Conservation (phyloP, 2,797 vertebrate species). For the Harpagifer antarcticus region DNA sequence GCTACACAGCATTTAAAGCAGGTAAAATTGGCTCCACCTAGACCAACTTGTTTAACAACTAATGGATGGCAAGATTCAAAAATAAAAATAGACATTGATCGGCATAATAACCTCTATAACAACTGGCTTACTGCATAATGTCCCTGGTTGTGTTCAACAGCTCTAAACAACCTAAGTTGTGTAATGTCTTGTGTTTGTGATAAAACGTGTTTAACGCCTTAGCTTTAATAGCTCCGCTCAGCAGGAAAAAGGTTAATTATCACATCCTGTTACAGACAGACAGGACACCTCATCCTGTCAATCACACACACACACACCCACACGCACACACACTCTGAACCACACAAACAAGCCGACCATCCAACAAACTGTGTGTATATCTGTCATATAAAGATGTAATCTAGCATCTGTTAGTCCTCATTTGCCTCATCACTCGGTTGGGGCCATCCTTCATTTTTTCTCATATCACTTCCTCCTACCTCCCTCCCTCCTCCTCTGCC, state of each 20-base stretch:
- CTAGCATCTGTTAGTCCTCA: slow-evolving; percentile 68
- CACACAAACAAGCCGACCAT: slow-evolving; percentile 57
- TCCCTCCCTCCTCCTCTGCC: slow-evolving; percentile 4
- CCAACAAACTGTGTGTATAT: slow-evolving; percentile 51
- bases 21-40: background rate
- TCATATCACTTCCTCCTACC: background rate
- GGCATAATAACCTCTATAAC: background rate
- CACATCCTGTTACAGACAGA: slow-evolving; percentile 74
- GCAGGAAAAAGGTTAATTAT: slow-evolving; percentile 85
- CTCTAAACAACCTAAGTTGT: slow-evolving; percentile 50
- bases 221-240: slow-evolving; percentile 75
- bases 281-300: slow-evolving; percentile 74
- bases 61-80: background rate
- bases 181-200: slow-evolving; percentile 64
- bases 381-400: slow-evolving; percentile 61
- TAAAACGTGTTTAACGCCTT: slow-evolving; percentile 59
- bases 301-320: slow-evolving; percentile 49
- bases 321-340: slow-evolving; percentile 18
- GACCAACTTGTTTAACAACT: background rate
- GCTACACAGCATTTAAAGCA: background rate
- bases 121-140: slow-evolving; percentile 15
- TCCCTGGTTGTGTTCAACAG: slow-evolving; percentile 37
- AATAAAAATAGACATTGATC: background rate
- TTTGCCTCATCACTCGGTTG: slow-evolving; percentile 46
- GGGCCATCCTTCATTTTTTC: slow-evolving; percentile 22